Evolutionary conservation across 1,140 invertebrate genomes (phyloP).

Genomic region (Hyles vespertilio): DNA sequence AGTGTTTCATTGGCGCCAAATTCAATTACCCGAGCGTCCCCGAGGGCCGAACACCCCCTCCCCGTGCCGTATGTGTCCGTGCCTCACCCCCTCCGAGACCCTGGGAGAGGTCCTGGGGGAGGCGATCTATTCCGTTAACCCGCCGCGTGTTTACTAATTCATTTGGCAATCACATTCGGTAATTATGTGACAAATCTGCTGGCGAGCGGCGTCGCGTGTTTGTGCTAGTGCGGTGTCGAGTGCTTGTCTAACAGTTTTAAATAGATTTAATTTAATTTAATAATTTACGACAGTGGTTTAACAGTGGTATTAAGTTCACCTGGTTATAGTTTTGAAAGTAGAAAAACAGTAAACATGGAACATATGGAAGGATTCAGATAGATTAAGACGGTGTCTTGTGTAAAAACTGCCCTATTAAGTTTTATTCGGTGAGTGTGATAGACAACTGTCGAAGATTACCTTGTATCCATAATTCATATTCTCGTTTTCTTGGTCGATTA

Average conservation of each 20-base stretch:
- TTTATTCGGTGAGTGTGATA: too few relatives aligned
- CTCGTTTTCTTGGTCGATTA: too few relatives aligned
- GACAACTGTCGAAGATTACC: too few relatives aligned
- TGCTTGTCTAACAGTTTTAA: not conserved
- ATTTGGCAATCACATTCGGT: conserved; percentile 63
- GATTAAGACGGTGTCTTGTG: too few relatives aligned
- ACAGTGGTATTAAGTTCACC: too few relatives aligned
- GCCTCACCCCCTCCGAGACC: conserved; percentile 7
- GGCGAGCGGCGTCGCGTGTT: not conserved
- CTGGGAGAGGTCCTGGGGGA: conserved; percentile 26
- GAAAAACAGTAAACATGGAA: too few relatives aligned
- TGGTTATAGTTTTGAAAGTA: too few relatives aligned
- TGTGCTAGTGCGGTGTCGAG: not conserved
- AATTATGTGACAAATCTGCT: conserved; percentile 61
- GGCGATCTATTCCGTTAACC: conserved; percentile 44
- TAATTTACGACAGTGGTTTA: too few relatives aligned
- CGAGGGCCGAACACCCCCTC: conserved; percentile 15
- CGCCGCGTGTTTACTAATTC: conserved; percentile 59
- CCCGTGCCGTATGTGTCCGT: not conserved
- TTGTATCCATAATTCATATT: too few relatives aligned
- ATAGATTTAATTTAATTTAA: not conserved
- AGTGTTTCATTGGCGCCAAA: conserved; percentile 65
- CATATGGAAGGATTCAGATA: too few relatives aligned
- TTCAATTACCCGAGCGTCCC: conserved; percentile 60
- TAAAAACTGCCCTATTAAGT: too few relatives aligned